A percentile compares a stretch with the other conserved stretches of the same genome.
These are phyloP conservation scores for Salminus brasiliensis DNA, from an alignment of 2,113 vertebrate genomes.

Conservation along the genomic window DNA sequence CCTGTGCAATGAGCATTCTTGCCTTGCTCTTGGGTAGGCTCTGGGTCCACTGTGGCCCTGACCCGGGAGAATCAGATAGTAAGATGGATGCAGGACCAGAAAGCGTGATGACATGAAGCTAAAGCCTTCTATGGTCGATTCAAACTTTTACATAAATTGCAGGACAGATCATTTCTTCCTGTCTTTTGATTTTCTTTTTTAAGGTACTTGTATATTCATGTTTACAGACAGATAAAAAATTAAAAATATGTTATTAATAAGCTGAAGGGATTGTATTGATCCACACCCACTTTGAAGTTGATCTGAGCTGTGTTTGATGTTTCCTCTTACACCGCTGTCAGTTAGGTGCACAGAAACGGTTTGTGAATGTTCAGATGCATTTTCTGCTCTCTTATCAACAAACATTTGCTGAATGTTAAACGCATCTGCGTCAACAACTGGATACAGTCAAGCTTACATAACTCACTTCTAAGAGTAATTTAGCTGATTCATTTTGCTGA, in stretches of 20 bases:
- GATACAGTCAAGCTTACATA: not conserved
- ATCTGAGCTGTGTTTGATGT: not conserved
- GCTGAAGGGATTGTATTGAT: not conserved
- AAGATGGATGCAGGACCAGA: no score
- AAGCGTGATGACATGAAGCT: no score
- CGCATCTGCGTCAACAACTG: not conserved
- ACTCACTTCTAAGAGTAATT: not conserved
- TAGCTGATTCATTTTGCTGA: not conserved
- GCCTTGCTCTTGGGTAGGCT: no score
- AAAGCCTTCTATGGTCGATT: no score
- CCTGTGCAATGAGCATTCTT: no score
- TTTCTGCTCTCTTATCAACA: not conserved
- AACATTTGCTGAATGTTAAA: not conserved
- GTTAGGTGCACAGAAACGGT: not conserved
- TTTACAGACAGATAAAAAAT: not conserved
- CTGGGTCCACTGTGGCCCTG: no score
- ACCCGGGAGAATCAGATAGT: no score
- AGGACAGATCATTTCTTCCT: no score
- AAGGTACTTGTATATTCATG: no score
- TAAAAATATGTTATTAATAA: not conserved
- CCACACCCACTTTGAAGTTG: not conserved
- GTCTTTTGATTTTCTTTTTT: no score
- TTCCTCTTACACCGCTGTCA: not conserved
- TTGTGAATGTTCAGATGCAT: not conserved
- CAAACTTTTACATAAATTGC: no score